phyloP scores from a whole-genome alignment of 2,113 vertebrate genomes.

The Motacilla alba region DNA sequence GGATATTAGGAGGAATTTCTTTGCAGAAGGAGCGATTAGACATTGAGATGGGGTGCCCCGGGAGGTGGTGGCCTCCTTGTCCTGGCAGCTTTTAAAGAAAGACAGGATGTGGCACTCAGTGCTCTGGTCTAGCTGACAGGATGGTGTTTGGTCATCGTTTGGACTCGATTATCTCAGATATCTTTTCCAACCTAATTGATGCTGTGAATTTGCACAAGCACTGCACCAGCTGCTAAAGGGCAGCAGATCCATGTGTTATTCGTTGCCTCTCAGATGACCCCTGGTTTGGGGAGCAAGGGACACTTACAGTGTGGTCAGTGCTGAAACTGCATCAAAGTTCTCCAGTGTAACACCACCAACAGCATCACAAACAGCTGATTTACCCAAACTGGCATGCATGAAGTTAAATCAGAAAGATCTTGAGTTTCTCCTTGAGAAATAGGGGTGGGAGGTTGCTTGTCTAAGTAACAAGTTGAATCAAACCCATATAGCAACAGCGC shows the following conservation, averaged over 20 bases:
- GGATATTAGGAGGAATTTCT: background rate
- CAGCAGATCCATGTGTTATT: accelerated
- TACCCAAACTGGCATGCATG: background rate
- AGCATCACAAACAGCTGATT: background rate
- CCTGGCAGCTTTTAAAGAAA: background rate
- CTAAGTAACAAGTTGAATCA: constrained; percentile 5
- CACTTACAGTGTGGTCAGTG: background rate
- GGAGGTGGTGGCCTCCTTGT: background rate
- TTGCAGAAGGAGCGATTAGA: background rate
- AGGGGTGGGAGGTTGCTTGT: constrained; percentile 24
- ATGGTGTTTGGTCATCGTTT: background rate
- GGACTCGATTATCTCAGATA: background rate
- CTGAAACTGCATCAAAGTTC: background rate
- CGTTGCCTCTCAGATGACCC: accelerated
- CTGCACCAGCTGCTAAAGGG: accelerated
- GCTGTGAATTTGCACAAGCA: background rate
- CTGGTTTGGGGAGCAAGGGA: background rate
- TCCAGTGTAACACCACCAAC: background rate
- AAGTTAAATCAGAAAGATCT: background rate
- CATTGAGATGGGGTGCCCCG: background rate
- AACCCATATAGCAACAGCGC: background rate
- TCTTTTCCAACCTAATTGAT: background rate
- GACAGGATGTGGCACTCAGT: background rate
- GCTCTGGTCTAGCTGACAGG: background rate
- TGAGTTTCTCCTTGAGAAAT: constrained; percentile 43